phyloP scores from a whole-genome alignment of 92 coral and sea anemone species.

The Phenganax stokvisi region DNA sequence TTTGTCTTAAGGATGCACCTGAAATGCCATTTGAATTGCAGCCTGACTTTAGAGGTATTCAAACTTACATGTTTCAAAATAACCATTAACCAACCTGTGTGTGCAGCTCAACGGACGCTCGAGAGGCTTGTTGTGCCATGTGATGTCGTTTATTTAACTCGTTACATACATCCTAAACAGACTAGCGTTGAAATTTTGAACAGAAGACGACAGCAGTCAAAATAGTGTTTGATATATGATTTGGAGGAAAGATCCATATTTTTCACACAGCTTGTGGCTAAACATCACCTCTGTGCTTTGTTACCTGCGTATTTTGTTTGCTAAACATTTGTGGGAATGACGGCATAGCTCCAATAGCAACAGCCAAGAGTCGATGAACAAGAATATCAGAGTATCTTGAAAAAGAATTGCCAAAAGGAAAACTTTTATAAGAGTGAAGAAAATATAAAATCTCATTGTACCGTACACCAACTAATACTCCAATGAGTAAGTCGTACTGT shows the following conservation, averaged over 20 bases:
- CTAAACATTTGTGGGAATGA: constrained; percentile 83
- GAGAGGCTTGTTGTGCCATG: constrained; percentile 94
- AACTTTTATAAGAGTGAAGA: not conserved
- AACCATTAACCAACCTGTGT: constrained; percentile 62
- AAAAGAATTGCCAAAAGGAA: not conserved
- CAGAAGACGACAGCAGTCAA: too few species aligned
- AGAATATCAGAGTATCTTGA: constrained; percentile 82
- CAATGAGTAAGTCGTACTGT: too few species aligned
- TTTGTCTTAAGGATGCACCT: not conserved
- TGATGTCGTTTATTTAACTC: constrained; percentile 89
- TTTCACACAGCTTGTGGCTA: too few species aligned
- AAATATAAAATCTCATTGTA: too few species aligned
- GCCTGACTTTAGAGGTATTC: not conserved
- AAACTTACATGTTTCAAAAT: not conserved
- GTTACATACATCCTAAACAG: constrained; percentile 71
- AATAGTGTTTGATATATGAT: too few species aligned
- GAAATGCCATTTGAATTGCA: not conserved
- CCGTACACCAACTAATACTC: too few species aligned
- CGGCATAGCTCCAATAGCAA: constrained; percentile 77
- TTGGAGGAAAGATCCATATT: too few species aligned
- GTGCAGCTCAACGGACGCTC: constrained; percentile 91
- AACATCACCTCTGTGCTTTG: not conserved
- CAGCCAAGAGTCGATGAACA: constrained; percentile 92
- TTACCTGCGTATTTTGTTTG: constrained; percentile 85
- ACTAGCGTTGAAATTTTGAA: not conserved